Base-by-base conservation (phyloP, 2,888 invertebrate species). In the Acanthacorydalis orientalis region DNA sequence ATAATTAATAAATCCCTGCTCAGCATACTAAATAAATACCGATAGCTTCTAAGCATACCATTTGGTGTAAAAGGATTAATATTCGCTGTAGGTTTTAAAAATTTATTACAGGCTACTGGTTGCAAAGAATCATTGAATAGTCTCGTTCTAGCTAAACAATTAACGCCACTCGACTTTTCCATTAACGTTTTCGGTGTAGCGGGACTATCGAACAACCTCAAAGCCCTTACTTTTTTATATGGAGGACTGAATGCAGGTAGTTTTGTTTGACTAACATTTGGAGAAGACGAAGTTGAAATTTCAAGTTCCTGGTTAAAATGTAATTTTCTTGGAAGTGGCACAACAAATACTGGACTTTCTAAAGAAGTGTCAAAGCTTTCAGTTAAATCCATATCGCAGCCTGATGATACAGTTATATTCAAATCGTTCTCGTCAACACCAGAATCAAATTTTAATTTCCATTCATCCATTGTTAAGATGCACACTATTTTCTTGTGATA, bases 31-130 rank as follows among this genome's bases (percentile, higher is more conserved):
- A 14, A 34, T 9, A 44, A 44, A 44, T 6, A 6, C 9, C n/a
- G 11, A 31, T 31, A 12, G 37, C 9, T 32, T 35, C 7, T 23
- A 16, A 38, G 49, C 64, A 62, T 61, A 79, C 80, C 83, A 57
- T 80, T 80, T 4, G 86, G 86, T 4, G 85, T 85, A 57, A 90
- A 90, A 0, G 90, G 90, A 67, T 90, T 90, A 41, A 89, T 77
- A 65, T 89, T 90, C 31, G 81, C 85, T 1, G 73, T 59, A 0
- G 79, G 76, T 49, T 73, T 69, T 4, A 72, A 70, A 23, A 60
- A 57, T 57, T 64, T 68, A 38, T 56, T 59, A 56, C 65, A 68
- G 10, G 67, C 59, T n/a, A 67, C 64, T 35, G 65, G 60, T 50
- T 65, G 62, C 11, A 68, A 67, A 57, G 67, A 69, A 37, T 70